These are phyloP conservation scores for Lepidurus apus DNA, from an alignment of 1,140 invertebrate species.

Conservation along the genomic window DNA sequence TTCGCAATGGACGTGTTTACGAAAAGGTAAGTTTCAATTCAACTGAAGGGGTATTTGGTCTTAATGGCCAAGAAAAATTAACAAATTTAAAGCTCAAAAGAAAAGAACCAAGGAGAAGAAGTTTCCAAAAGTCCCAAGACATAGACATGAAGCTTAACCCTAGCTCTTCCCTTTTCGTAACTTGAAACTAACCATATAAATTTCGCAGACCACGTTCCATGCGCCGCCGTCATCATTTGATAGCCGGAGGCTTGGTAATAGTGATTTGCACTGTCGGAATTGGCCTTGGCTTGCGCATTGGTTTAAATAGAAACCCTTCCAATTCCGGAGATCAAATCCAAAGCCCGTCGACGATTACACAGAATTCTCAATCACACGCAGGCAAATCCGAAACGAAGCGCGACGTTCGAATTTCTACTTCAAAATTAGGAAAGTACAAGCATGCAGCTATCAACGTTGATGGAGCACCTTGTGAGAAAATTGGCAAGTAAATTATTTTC, in stretches of 20 bases:
- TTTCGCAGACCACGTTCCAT: not conserved
- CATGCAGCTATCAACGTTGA: conserved; percentile 70
- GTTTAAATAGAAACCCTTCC: not conserved
- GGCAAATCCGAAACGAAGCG: not conserved
- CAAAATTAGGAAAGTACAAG: conserved; percentile 52
- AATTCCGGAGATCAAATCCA: not conserved
- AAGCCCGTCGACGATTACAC: not conserved
- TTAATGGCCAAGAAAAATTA: too few species aligned
- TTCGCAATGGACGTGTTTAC: too few species aligned
- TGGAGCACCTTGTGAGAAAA: conserved; percentile 63
- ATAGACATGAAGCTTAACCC: too few species aligned
- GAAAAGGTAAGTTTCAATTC: too few species aligned
- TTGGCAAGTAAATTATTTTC: conserved; percentile 59
- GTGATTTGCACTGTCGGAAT: not conserved
- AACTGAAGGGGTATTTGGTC: too few species aligned
- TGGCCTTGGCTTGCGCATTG: not conserved
- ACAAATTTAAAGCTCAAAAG: too few species aligned
- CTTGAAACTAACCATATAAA: too few species aligned
- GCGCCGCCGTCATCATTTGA: not conserved
- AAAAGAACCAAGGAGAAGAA: too few species aligned
- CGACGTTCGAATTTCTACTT: conserved; percentile 37
- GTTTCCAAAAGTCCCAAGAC: too few species aligned
- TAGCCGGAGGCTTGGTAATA: not conserved
- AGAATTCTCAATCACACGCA: not conserved
- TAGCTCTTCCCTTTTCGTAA: too few species aligned